Evolutionary conservation across 2,113 vertebrate genomes (phyloP), one percentile per base, ranked within the genome.

Genomic region (Willisornis vidua): DNA sequence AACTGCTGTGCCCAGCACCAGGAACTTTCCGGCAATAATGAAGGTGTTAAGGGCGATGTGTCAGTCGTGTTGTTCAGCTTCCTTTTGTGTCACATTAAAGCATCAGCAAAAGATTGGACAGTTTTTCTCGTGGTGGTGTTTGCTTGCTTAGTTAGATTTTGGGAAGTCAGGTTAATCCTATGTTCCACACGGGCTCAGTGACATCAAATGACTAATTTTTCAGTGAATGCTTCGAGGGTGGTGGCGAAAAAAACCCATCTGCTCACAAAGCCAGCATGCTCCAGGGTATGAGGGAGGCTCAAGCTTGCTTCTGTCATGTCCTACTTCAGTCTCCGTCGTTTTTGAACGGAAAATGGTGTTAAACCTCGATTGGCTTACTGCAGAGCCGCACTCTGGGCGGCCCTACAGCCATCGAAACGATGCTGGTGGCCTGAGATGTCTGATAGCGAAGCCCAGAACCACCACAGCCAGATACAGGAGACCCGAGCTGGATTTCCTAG

Each of bases 1-100:
- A 95, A 90, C 43, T 92, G 89, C 89, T 95, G 91, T 35, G 75
- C 88, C 72, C 73, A 84, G 86, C 86, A 72, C 19, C 61, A 19
- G 87, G 77, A 91, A 82, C 85, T 94, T 95, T 67, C 81, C 73
- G 26, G 51, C 91, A 84, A 51, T 39, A 89, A 71, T 29, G 39
- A 72, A 96, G 83, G 80, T 89, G 85, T 66, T 83, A 73, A 83
- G 54, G 75, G 31, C n/a, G 45, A 62, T 22, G 74, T 81, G 67
- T 94, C 43, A 73, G 55, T 62, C 35, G 65, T 52, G 61, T 71
- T 94, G 43, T 86, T 96, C 67, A 54, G 37, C 83, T 95, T 94
- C 76, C 90, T 93, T 92, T 90, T 62, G 52, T 93, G 72, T 90
- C 57, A 78, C 52, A 37, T 59, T 54, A 59, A 58, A 85, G 28